Percentiles rank a stretch among this genome's conserved stretches.
These are phyloP conservation scores for Cylloceria caligata DNA, from an alignment of 2,888 invertebrate genomes.

Conservation along the genomic window DNA sequence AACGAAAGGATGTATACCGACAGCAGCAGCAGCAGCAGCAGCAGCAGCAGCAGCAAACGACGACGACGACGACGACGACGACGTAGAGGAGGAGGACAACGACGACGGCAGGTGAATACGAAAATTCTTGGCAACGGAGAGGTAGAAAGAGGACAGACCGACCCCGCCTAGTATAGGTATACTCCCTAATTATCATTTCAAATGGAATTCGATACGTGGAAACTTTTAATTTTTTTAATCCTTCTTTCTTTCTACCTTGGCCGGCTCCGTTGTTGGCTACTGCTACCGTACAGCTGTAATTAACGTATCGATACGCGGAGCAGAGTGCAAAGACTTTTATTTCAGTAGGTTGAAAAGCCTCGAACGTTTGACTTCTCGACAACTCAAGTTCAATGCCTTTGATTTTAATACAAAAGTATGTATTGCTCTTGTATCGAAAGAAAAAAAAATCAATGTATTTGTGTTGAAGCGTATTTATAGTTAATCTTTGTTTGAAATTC, in stretches of 20 bases:
- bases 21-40: background rate
- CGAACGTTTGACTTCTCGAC: background rate
- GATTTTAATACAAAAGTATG: background rate
- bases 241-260: background rate
- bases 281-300: slow-evolving; percentile 38
- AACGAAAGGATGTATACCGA: slow-evolving; percentile 19
- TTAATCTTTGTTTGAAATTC: slow-evolving; percentile 40
- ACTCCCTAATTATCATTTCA: slow-evolving; percentile 62
- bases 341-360: slow-evolving; percentile 1
- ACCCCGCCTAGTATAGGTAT: slow-evolving; percentile 42
- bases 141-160: slow-evolving; percentile 25
- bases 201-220: slow-evolving; percentile 62
- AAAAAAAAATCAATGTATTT: background rate
- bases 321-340: background rate
- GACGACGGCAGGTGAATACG: slow-evolving; percentile 57
- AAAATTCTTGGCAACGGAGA: slow-evolving; percentile 44
- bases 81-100: slow-evolving; percentile 32
- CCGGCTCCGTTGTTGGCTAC: background rate
- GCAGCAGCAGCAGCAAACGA: background rate
- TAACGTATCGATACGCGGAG: slow-evolving; percentile 33
- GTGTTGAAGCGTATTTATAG: slow-evolving; percentile 1
- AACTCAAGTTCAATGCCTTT: background rate
- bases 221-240: slow-evolving; percentile 25
- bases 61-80: too few relatives aligned
- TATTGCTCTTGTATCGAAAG: background rate